Evolutionary conservation across 2,797 vertebrate genomes (phyloP).

Genomic region (Microtus obscurus): DNA sequence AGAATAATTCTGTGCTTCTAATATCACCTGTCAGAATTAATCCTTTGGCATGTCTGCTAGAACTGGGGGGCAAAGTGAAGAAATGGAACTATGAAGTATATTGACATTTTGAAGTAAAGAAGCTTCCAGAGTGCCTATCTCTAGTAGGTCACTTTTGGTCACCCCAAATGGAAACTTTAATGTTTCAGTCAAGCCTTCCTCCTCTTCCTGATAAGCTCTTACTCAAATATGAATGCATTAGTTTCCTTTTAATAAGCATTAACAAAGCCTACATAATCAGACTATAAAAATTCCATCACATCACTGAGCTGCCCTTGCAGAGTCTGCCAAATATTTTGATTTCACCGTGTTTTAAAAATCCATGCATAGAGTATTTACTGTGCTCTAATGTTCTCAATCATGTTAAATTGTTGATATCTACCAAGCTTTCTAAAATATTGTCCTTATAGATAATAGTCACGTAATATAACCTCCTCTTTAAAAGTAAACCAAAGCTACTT

Average conservation of each 20-base stretch:
- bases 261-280: constrained; percentile 91
- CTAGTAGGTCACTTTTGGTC: constrained; percentile 92
- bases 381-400: constrained; percentile 82
- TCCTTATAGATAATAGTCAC: constrained; percentile 61
- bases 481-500: constrained; percentile 78
- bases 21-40: constrained; percentile 85
- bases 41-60: constrained; percentile 80
- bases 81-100: constrained; percentile 77
- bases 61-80: constrained; percentile 8
- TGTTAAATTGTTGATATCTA: constrained; percentile 80
- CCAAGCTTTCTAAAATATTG: constrained; percentile 77
- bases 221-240: constrained; percentile 93
- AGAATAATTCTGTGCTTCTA: constrained; percentile 68
- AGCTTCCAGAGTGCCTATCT: constrained; percentile 92
- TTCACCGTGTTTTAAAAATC: constrained; percentile 85
- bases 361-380: constrained; percentile 79
- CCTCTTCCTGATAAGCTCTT: constrained; percentile 91
- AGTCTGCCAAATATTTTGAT: constrained; percentile 88
- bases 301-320: constrained; percentile 87
- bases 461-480: constrained; percentile 64
- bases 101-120: constrained; percentile 85
- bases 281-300: constrained; percentile 93
- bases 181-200: constrained; percentile 89
- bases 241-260: constrained; percentile 95
- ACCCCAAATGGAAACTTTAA: constrained; percentile 91